Base-by-base conservation (phyloP, 2,797 vertebrate species). In the Melanotaenia boesemani region DNA sequence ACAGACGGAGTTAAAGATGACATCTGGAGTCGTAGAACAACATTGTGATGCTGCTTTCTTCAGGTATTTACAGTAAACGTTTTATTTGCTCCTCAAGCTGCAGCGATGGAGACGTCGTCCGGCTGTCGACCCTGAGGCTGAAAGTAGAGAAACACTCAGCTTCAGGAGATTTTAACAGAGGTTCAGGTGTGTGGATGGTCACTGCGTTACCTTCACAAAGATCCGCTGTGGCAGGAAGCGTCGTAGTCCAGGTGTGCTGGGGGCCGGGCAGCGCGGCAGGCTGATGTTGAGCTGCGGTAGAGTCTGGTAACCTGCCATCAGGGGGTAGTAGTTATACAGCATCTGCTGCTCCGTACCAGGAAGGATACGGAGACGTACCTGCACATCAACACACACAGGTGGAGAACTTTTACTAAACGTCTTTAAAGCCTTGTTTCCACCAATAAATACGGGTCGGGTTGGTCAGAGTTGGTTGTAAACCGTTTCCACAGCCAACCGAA, bases 281-380 rank as follows among this genome's bases (percentile, higher is more conserved):
- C 89, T 96, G 72, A 99, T 94, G 46, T 94, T 96, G 63, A 99
- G 97, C 69, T 95, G 96, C 0, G 98, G 98, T 39, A 99, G 93
- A 69, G 93, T 96, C 79, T 99, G 98, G 89, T 98, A 99, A 0
- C 98, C 98, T 1, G 97, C 97, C 97, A 98, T 99, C 67, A 99
- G 94, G 0, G 98, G 98, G 46, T 99, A 99, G 85, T 96, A 99
- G 79, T 99, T 99, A 78, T 99, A 99, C 0, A 99, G 66, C 95
- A 99, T 96, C 72, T 98, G 96, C 92, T 99, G 98, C 81, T 97
- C 90, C 0, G 94, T 94, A 28, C 96, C 97, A 0, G 98, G 98
- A 0, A 99, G 96, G 88, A 99, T 98, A 72, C 96, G 96, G 46
- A 99, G 89, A 32, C 96, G 96, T 67, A 99, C 97, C 98, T 99